Conservation (phyloP, 2,888 invertebrate genomes). For the Bimastos eiseni region DNA sequence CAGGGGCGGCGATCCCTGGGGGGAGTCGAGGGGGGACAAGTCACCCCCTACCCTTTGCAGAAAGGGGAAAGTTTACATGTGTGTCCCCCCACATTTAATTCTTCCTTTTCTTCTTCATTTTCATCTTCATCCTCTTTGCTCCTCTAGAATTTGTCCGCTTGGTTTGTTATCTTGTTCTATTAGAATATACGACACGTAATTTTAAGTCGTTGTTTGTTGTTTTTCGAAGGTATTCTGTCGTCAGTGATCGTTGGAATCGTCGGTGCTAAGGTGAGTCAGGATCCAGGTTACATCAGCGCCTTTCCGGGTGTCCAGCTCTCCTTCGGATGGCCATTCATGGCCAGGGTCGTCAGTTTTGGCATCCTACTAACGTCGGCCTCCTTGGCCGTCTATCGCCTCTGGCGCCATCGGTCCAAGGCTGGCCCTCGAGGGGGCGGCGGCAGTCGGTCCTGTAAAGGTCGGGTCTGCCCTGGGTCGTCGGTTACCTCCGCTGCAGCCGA, state of each 20-base stretch:
- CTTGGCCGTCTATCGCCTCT: not conserved
- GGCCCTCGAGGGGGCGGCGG: not conserved
- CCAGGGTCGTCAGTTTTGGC: not conserved
- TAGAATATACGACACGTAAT: too few species aligned
- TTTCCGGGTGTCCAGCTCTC: not conserved
- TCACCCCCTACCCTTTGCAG: too few species aligned
- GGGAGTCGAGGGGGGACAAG: too few species aligned
- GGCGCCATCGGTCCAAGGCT: not conserved
- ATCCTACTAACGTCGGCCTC: not conserved
- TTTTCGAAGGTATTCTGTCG: constrained; percentile 1
- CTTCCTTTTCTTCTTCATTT: too few species aligned
- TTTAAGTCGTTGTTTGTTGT: not conserved
- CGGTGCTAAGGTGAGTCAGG: not conserved
- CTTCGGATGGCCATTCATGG: not conserved
- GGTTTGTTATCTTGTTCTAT: too few species aligned
- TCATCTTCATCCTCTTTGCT: too few species aligned
- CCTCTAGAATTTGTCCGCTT: too few species aligned
- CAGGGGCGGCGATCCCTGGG: too few species aligned
- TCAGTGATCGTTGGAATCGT: not conserved
- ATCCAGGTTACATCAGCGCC: constrained; percentile 7
- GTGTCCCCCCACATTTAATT: too few species aligned
- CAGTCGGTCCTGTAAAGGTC: not conserved
- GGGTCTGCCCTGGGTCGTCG: not conserved
- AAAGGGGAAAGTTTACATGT: too few species aligned
- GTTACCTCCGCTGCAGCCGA: not conserved